Percentiles rank a stretch among this genome's conserved stretches.
phyloP scores from a whole-genome alignment of 2,888 invertebrate genomes.

The Troglohyphantes excavatus region DNA sequence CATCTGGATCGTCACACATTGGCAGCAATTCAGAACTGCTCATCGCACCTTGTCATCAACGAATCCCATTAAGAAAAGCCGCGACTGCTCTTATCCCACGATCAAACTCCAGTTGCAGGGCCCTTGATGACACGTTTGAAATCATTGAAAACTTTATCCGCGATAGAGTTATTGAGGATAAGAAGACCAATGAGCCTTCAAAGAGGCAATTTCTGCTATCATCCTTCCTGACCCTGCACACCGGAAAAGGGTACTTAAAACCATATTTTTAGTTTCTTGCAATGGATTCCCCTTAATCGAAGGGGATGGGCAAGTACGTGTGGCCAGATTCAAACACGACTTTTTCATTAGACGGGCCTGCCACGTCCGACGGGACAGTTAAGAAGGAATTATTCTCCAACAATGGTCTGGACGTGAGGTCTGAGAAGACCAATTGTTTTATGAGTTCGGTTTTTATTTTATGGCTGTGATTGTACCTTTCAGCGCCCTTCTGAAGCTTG shows the following conservation, averaged over 20 bases:
- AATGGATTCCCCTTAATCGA: constrained; percentile 59
- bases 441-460: background rate
- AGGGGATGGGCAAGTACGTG: constrained; percentile 51
- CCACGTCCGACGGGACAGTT: constrained; percentile 31
- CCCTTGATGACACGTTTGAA: constrained; percentile 6
- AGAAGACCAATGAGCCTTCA: constrained; percentile 23
- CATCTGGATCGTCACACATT: background rate
- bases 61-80: constrained; percentile 22
- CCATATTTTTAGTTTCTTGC: constrained; percentile 46
- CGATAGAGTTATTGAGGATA: constrained; percentile 65
- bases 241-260: constrained; percentile 66
- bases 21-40: background rate
- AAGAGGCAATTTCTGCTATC: constrained; percentile 16
- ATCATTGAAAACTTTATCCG: constrained; percentile 40
- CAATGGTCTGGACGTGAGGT: constrained; percentile 60
- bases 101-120: constrained; percentile 30
- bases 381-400: constrained; percentile 48
- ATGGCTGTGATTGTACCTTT: constrained; percentile 51
- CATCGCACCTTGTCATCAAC: constrained; percentile 11
- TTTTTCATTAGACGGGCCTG: constrained; percentile 49
- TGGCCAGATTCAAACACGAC: constrained; percentile 68
- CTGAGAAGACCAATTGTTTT: constrained; percentile 36
- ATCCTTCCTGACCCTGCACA: constrained; percentile 1
- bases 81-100: constrained; percentile 2
- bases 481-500: constrained; percentile 19